Evolutionary conservation across 2,113 vertebrate species (phyloP), one percentile per base, ranked within the genome.

Genomic region (Donacobius atricapilla): DNA sequence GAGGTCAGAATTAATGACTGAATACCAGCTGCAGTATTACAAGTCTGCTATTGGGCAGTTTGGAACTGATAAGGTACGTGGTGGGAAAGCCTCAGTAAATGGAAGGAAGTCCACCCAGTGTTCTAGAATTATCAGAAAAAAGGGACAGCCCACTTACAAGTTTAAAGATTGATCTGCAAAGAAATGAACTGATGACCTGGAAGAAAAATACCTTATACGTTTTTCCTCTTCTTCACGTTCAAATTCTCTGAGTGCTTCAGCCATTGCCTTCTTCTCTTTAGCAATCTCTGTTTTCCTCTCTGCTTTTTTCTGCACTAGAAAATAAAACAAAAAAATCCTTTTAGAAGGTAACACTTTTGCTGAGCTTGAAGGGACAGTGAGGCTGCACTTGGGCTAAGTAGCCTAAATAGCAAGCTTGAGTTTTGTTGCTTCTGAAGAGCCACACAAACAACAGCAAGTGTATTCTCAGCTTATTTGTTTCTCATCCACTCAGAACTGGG

Each of bases 221-320:
- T 90, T 96, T 97, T 99, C 97, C 53, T 96, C 87, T 20, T 99
- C 98, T n/a, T 94, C 71, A 53, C 79, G 54, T 63, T 98, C 95
- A 4, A 97, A 97, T 79, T 98, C 94, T 91, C 97, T 73, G 12
- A 98, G 56, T 44, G 90, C 82, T 94, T 92, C 95, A 27, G 85
- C 95, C 48, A 99, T 75, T 45, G 97, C 94, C 21, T 98, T 97
- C 83, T 85, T 97, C 72, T 99, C 98, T 75, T 69, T 23, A 47
- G 84, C 91, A 5, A 97, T 50, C 73, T 98, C 97, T 57, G 93
- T 96, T 75, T 98, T 97, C 87, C 98, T 97, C 89, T 97, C 97
- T 24, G 69, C 85, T 94, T 98, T 98, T 83, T 94, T 89, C 44
- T 98, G 94, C 96, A 98, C 99, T 99, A 60, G 69, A 87, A 35